A percentile compares a stretch with the other conserved stretches of the same genome.
phyloP scores from a whole-genome alignment of 2,888 invertebrate genomes.

The Tuta absoluta region DNA sequence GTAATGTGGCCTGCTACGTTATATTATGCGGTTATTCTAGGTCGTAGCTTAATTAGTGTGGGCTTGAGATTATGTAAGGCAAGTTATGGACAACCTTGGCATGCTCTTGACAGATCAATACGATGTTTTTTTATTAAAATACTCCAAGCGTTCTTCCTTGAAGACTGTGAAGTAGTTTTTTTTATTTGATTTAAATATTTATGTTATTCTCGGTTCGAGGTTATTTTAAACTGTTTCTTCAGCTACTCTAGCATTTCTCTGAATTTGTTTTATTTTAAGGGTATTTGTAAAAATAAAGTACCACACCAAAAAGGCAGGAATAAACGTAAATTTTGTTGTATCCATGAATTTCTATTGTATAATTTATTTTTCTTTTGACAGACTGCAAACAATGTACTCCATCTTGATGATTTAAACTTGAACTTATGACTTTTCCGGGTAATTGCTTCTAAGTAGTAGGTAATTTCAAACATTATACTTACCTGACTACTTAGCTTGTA shows the following conservation, averaged over 20 bases:
- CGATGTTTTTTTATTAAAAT: slow-evolving; percentile 8
- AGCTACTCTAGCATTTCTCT: not conserved
- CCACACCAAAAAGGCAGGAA: too few relatives aligned
- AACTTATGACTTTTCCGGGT: slow-evolving; percentile 13
- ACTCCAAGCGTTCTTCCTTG: slow-evolving; percentile 12
- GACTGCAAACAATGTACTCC: not conserved
- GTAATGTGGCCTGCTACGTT: slow-evolving; percentile 46
- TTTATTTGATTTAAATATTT: slow-evolving; percentile 1
- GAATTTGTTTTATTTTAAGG: not conserved
- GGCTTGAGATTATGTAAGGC: slow-evolving; percentile 64
- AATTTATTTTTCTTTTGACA: not conserved
- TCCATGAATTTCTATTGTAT: not conserved
- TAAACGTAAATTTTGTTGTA: too few relatives aligned
- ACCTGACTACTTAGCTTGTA: not conserved
- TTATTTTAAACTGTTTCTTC: not conserved
- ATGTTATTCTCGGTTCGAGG: not conserved
- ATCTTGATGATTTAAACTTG: not conserved
- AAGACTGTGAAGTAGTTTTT: slow-evolving; percentile 14
- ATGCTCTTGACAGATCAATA: slow-evolving; percentile 52
- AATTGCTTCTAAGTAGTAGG: not conserved
- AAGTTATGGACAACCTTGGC: slow-evolving; percentile 65
- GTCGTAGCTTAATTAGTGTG: slow-evolving; percentile 70
- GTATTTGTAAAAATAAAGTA: not conserved
- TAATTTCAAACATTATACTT: slow-evolving; percentile 5
- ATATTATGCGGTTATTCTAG: slow-evolving; percentile 47